Base-by-base conservation (phyloP, 1,140 invertebrate genomes). In the Saccostrea echinata region DNA sequence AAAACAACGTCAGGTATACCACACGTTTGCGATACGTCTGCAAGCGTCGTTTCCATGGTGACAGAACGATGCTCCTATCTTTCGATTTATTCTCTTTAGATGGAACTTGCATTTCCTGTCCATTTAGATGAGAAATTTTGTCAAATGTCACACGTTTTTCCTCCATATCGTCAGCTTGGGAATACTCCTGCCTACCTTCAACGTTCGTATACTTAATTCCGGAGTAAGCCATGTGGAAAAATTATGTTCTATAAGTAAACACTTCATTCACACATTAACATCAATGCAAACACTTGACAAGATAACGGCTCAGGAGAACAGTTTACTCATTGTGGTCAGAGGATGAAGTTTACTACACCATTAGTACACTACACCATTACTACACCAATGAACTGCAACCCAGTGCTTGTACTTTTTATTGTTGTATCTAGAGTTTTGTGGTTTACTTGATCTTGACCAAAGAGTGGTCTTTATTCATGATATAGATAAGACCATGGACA, bases 1-100 rank as follows among this genome's bases (percentile, higher is more conserved):
- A 76, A 30, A 76, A 76, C 30, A 76, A 13, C 1, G 30, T 18
- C 16, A 76, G 27, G 9, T 30, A 76, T 0, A 76, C 4, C 30
- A 3, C 68, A 3, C 27, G 68, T 16, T 16, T 27, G 27, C 68
- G 27, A 30, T 76, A 76, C 30, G 11, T 30, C 27, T 16, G 68
- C 4, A 76, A 76, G 27, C 68, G 68, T 76, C 68, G 68, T 76
- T 76, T 76, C 68, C 68, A 76, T 76, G 68, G 68, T 18, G 68
- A 76, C 68, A 30, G 12, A 76, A 76, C 68, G 30, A 76, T 76
- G 68, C 27, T 33, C 27, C 30, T 76, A 16, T 24, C 9, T 30
- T 27, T 27, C 4, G 27, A 30, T 1, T 33, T 30, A 4, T 3
- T 3, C 27, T 35, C 68, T 76, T 76, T 30, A 18, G 68, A 30